Conservation (phyloP, 2,113 vertebrate genomes). For the Oryzias javanicus region DNA sequence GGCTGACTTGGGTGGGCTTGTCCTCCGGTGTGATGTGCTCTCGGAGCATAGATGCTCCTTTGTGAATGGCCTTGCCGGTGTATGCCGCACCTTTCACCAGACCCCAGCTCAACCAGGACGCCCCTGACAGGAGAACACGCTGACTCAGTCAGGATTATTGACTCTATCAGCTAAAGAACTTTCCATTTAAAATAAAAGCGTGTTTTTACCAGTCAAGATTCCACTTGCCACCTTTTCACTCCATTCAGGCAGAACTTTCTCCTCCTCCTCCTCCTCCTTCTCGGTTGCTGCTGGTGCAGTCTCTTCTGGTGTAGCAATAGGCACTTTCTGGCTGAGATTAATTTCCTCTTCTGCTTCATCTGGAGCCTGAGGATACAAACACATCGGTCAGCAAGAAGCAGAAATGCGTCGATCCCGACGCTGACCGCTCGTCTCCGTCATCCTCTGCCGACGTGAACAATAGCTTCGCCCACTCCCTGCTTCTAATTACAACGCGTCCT, state of each 20-base stretch:
- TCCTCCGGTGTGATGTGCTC: conserved; percentile 96
- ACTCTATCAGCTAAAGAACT: neutral
- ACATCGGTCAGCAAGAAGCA: conserved; percentile 33
- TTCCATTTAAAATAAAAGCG: neutral
- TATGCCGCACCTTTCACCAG: conserved; percentile 94
- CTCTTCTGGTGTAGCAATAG: conserved; percentile 68
- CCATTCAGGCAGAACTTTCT: conserved; percentile 87
- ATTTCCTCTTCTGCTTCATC: conserved; percentile 79
- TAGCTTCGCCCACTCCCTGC: conserved; percentile 24
- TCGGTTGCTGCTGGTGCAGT: conserved; percentile 28
- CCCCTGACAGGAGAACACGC: conserved; percentile 78
- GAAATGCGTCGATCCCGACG: neutral
- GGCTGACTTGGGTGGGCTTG: conserved; percentile 88
- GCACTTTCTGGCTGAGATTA: conserved; percentile 87
- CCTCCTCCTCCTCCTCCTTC: conserved; percentile 33
- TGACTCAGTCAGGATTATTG: neutral
- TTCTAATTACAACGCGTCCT: conserved; percentile 29
- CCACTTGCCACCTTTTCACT: conserved; percentile 94
- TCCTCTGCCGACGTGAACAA: conserved; percentile 28
- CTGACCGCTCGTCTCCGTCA: conserved; percentile 2
- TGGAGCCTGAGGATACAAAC: conserved; percentile 75
- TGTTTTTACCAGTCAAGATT: conserved; percentile 87
- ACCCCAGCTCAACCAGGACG: conserved; percentile 97
- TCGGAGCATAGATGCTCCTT: conserved; percentile 91
- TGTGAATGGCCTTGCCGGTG: conserved; percentile 94